Percentiles rank a stretch among this genome's conserved stretches.
Evolutionary conservation across 2,797 vertebrate genomes (phyloP).

Genomic region (Sebastes hubbsi): DNA sequence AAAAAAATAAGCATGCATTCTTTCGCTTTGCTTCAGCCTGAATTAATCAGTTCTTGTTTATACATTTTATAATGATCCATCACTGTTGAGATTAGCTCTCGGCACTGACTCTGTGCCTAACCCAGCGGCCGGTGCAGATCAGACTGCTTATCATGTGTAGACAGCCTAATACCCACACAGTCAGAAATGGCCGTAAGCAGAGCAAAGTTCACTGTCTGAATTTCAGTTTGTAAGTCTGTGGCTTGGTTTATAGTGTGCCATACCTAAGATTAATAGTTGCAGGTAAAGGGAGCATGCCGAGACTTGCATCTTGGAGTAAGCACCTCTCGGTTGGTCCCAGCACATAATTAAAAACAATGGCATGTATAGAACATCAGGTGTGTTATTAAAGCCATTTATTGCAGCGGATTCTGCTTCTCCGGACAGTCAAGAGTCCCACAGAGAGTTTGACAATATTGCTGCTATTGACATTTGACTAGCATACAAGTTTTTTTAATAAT

Average conservation of each 20-base stretch:
- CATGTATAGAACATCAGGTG: conserved; percentile 53
- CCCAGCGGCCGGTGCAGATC: neutral
- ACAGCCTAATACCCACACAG: neutral
- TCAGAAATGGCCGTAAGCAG: conserved; percentile 17
- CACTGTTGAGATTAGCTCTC: neutral
- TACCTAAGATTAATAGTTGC: conserved; percentile 54
- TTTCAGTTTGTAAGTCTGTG: conserved; percentile 19
- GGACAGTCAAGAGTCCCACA: conserved; percentile 44
- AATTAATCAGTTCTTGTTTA: neutral
- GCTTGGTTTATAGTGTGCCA: conserved; percentile 6
- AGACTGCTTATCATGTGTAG: conserved; percentile 19
- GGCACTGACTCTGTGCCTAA: neutral
- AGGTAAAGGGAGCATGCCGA: conserved; percentile 35
- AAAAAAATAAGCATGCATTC: neutral
- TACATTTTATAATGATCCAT: neutral
- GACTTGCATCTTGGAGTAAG: conserved; percentile 43
- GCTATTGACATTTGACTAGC: conserved; percentile 12
- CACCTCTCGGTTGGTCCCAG: conserved; percentile 43
- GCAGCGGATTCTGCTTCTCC: conserved; percentile 23
- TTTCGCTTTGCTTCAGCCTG: neutral
- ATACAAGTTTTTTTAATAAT: neutral
- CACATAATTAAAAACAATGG: conserved; percentile 67
- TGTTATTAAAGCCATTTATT: conserved; percentile 76
- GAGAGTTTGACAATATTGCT: conserved; percentile 43
- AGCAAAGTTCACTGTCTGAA: conserved; percentile 9